Percentiles rank a stretch among this genome's conserved stretches.
Conservation (phyloP, 1,140 invertebrate genomes). For the Neocloeon triangulifer region DNA sequence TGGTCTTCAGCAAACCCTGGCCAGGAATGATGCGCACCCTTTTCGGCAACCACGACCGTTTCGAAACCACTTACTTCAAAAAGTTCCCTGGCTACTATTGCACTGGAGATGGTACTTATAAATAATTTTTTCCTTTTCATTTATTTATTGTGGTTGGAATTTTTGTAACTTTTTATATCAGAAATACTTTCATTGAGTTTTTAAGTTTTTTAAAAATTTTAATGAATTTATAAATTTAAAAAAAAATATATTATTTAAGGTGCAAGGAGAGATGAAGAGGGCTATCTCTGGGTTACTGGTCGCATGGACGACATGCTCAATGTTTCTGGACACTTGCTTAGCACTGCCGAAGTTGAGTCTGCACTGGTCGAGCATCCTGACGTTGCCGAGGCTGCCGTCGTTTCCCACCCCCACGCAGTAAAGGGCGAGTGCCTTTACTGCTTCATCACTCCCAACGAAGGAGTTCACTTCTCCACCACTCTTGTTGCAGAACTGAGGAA, state of each 20-base stretch:
- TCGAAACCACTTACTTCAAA: conserved; percentile 84
- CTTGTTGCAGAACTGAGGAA: conserved; percentile 54
- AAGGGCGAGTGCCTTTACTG: conserved; percentile 96
- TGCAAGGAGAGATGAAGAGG: conserved; percentile 73
- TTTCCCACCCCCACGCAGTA: conserved; percentile 74
- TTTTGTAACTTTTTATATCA: too few relatives aligned
- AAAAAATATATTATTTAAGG: conserved; percentile 29
- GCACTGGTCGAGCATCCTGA: conserved; percentile 61
- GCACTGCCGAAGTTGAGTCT: conserved; percentile 87
- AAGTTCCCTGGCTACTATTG: conserved; percentile 92
- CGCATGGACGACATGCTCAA: conserved; percentile 96
- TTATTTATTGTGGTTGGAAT: too few relatives aligned
- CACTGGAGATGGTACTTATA: conserved; percentile 91
- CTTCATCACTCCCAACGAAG: conserved; percentile 75
- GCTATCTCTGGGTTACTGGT: conserved; percentile 92
- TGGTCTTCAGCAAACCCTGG: conserved; percentile 87
- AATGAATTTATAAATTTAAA: neutral
- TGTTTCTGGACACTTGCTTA: conserved; percentile 91
- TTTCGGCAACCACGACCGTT: conserved; percentile 78
- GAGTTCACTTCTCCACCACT: conserved; percentile 38
- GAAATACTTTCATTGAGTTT: neutral
- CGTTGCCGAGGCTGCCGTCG: conserved; percentile 86
- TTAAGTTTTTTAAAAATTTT: conserved; percentile 3
- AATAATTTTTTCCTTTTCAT: neutral
- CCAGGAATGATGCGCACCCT: conserved; percentile 92